Percentiles rank a stretch among this genome's conserved stretches.
These are phyloP conservation scores for Stictonetta naevosa DNA, from an alignment of 2,113 vertebrate species.

Conservation along the genomic window DNA sequence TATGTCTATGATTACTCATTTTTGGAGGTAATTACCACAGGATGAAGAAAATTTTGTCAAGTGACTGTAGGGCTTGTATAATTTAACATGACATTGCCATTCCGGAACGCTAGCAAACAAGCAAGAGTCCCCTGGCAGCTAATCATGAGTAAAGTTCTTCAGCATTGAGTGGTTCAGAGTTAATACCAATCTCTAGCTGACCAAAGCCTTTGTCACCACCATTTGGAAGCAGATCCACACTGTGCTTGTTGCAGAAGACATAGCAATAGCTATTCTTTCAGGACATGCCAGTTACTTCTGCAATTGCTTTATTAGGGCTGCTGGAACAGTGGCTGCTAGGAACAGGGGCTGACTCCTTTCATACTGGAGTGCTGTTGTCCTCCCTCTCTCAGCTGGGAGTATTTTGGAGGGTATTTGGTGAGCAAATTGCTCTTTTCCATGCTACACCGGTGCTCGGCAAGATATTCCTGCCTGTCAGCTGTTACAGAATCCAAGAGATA, in stretches of 20 bases:
- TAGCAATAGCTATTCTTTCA: background rate
- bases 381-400: background rate
- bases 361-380: background rate
- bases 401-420: background rate
- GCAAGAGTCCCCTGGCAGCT: background rate
- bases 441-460: background rate
- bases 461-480: conserved; percentile 52
- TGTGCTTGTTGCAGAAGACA: background rate
- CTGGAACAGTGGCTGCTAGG: background rate
- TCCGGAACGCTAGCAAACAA: background rate
- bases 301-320: background rate
- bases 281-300: background rate
- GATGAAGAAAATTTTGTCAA: background rate
- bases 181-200: background rate
- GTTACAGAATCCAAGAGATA: background rate
- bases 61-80: background rate
- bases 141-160: background rate
- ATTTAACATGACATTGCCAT: background rate
- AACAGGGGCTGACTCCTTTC: background rate
- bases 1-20: background rate
- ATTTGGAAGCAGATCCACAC: background rate
- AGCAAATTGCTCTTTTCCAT: conserved; percentile 1
- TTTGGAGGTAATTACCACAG: background rate
- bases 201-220: background rate
- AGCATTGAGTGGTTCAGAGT: background rate